Base-by-base conservation (phyloP, 2,888 invertebrate species). In the Melikaiella ostensackeni region DNA sequence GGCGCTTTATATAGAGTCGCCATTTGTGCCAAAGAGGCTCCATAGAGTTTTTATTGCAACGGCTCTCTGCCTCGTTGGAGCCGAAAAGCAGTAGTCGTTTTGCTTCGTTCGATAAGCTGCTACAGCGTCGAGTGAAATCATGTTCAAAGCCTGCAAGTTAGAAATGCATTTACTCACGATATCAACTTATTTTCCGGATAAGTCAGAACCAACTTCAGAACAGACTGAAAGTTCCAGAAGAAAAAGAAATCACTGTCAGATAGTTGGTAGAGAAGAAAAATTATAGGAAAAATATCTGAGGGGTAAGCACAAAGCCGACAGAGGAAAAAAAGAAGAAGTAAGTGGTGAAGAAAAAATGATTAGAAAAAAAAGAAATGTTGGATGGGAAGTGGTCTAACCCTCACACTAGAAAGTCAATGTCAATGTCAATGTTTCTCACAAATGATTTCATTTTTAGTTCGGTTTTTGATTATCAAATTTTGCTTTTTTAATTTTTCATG, bases 41-140 rank as follows among this genome's bases (percentile, higher is more conserved):
- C 30, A 50, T 66, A 42, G 46, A 46, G 27, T 66, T 66, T 66
- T 50, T 66, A 66, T 46, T 46, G 30, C 46, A 46, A 50, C 30
- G 42, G n/a, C 46, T 42, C 66, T 50, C 66, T 66, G 19, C 50
- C 46, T 50, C 30, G 42, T 66, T 27, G 7, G 19, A 27, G n/a
- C 30, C 46, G 66, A 50, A 66, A 66, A 66, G 66, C 66, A 46
- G 27, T 66, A 66, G 50, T 50, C 66, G 66, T 66, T 66, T 66
- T 66, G 24, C 42, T 50, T 46, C 27, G 46, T 66, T 66, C 66
- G 27, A 66, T 46, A 66, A 46, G 46, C 66, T 42, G 24, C 64
- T 24, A 64, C 64, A 64, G 38, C 64, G 64, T 64, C 64, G 38
- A 64, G 24, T 24, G 42, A 64, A 64, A 64, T 64, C 64, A 42